These are phyloP conservation scores for Papilio dardanus DNA, from an alignment of 1,140 invertebrate genomes.

Conservation along the genomic window DNA sequence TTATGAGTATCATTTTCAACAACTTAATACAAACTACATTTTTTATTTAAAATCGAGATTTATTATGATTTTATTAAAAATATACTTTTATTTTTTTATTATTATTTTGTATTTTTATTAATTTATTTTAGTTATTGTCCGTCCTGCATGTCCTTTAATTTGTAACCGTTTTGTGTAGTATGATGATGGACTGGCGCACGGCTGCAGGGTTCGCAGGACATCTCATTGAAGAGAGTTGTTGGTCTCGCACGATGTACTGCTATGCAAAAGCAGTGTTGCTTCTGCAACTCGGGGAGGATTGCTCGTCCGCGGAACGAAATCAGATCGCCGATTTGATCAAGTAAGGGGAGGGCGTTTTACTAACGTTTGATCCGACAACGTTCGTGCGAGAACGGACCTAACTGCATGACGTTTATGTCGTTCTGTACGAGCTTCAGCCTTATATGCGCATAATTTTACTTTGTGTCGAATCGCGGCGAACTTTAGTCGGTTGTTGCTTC, in stretches of 20 bases:
- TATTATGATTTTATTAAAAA: not conserved
- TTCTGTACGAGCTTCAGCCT: not conserved
- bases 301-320: constrained; percentile 80
- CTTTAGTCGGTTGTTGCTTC: not conserved
- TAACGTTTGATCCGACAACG: not conserved
- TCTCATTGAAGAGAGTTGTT: constrained; percentile 91
- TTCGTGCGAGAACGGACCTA: not conserved
- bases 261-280: constrained; percentile 94
- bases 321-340: constrained; percentile 85
- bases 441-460: not conserved
- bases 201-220: constrained; percentile 83
- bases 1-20: not conserved
- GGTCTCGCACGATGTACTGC: constrained; percentile 95
- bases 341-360: constrained; percentile 63
- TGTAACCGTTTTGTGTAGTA: constrained; percentile 45
- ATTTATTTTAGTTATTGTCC: constrained; percentile 21
- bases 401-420: not conserved
- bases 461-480: no score
- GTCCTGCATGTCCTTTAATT: constrained; percentile 16
- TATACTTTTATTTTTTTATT: constrained; percentile 25
- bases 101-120: not conserved
- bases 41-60: no score
- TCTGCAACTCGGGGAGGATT: constrained; percentile 86
- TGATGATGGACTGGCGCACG: constrained; percentile 62
- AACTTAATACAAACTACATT: not conserved